Base-by-base conservation (phyloP, 2,888 invertebrate species). In the Agrochola macilenta region DNA sequence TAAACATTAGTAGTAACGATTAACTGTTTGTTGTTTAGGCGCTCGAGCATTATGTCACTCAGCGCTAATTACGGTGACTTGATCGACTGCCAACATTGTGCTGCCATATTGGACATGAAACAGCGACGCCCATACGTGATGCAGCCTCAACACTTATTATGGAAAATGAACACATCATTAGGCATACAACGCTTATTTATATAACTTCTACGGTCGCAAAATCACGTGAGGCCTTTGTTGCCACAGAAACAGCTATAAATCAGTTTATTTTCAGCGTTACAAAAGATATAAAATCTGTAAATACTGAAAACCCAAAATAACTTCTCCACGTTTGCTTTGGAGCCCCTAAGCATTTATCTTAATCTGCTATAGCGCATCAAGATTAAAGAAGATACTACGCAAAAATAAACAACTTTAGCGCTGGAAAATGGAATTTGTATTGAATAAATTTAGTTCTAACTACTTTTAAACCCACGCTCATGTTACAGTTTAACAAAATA, bases 31-130 rank as follows among this genome's bases (percentile, higher is more conserved):
- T 88, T 90, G 87, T 88, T 87, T 84, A 79, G 79, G 78, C 82
- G 80, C 72, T 80, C 80, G 76, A 80, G 78, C 80, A 74, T 88
- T 85, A 86, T 90, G 87, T 91, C 90, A 90, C 85, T 92, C 90
- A 90, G 84, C 88, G 85, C 84, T 89, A 89, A 91, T 92, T 90
- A 88, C 88, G 77, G 79, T 82, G 83, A 86, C 77, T 93, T 93
- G 94, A 93, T 75, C 83, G 83, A 89, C 88, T 94, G 94, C 94
- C 94, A 94, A 93, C 86, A 89, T 88, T 89, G 75, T 80, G 81
- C 82, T 65, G 85, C 79, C 86, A 88, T 86, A 87, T 89, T 87
- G 79, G 81, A 83, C 79, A 87, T 77, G 54, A 77, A 84, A 88
- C 77, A 84, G 88, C 86, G 86, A 78, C 73, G 49, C 35, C 72